Percentiles rank a stretch among this genome's conserved stretches.
These are phyloP conservation scores for Patiria miniata DNA, from an alignment of 35 echinoderm and acorn worm species.

Conservation along the genomic window DNA sequence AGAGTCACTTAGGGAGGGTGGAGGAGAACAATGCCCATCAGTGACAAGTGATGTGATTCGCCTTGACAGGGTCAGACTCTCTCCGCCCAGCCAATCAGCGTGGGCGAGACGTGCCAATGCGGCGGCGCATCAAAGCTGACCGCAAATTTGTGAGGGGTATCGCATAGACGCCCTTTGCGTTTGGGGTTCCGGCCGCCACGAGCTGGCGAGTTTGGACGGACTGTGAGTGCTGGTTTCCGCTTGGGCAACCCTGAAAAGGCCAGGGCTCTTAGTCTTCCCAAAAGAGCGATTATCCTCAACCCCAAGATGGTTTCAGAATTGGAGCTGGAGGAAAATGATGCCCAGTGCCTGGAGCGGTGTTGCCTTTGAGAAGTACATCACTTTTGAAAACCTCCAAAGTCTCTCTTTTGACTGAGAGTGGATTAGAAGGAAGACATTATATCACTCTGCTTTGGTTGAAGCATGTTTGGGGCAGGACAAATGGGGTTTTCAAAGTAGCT, in stretches of 20 bases:
- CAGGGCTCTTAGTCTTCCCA: not conserved
- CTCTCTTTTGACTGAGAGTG: not conserved
- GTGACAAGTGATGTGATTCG: conserved; percentile 21
- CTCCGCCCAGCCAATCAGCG: not conserved
- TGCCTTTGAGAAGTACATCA: not conserved
- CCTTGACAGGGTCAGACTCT: not conserved
- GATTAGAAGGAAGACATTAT: conserved; percentile 12
- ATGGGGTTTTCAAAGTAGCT: not conserved
- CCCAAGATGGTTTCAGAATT: not conserved
- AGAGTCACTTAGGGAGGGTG: not conserved
- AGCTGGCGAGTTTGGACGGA: not conserved
- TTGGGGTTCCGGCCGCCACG: not conserved
- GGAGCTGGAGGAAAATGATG: not conserved
- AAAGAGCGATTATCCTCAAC: conserved; percentile 1
- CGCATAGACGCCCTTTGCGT: not conserved
- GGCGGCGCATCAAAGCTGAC: not conserved
- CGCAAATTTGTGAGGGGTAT: not conserved
- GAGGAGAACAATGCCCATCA: not conserved
- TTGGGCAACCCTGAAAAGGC: not conserved
- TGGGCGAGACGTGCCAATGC: not conserved
- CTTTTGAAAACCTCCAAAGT: not conserved
- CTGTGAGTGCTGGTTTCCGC: not conserved
- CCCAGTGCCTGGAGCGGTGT: not conserved
- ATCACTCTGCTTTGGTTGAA: not conserved
- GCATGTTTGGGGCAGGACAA: not conserved